Percentiles rank a stretch among this genome's conserved stretches.
Evolutionary conservation across 2,113 vertebrate species (phyloP).

Genomic region (Psephotus haematonotus): DNA sequence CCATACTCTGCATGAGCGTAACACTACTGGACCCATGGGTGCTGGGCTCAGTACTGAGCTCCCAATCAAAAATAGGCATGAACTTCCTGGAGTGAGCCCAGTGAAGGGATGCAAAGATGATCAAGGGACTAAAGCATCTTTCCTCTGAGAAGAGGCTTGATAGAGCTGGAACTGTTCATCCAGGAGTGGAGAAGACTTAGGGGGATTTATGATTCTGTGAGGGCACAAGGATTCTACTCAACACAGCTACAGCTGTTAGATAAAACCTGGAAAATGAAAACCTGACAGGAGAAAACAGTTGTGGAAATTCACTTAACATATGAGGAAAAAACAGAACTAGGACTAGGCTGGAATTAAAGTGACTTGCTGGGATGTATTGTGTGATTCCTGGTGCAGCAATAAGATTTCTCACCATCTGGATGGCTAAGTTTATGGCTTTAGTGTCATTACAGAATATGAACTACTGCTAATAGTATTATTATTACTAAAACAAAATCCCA

Average conservation of each 20-base stretch:
- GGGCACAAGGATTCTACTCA: background rate
- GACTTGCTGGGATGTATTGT: background rate
- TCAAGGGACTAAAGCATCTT: background rate
- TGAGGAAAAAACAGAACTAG: background rate
- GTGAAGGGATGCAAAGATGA: background rate
- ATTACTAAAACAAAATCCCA: background rate
- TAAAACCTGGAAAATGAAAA: background rate
- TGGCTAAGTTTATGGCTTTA: background rate
- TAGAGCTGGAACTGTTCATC: background rate
- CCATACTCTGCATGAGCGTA: background rate
- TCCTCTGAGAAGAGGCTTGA: background rate
- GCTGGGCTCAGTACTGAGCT: background rate
- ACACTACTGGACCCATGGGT: background rate
- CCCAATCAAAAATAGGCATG: background rate
- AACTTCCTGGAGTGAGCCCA: background rate
- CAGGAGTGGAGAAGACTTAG: background rate
- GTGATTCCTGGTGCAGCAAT: background rate
- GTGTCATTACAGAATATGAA: background rate
- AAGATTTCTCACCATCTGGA: background rate
- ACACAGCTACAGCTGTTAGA: background rate
- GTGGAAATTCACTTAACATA: background rate
- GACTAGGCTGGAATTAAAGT: background rate
- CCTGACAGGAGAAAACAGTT: background rate
- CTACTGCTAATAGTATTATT: background rate
- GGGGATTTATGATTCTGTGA: background rate